A percentile compares a stretch with the other conserved stretches of the same genome.
These are phyloP conservation scores for Campoplex nolae DNA, from an alignment of 2,888 invertebrate species.

Conservation along the genomic window DNA sequence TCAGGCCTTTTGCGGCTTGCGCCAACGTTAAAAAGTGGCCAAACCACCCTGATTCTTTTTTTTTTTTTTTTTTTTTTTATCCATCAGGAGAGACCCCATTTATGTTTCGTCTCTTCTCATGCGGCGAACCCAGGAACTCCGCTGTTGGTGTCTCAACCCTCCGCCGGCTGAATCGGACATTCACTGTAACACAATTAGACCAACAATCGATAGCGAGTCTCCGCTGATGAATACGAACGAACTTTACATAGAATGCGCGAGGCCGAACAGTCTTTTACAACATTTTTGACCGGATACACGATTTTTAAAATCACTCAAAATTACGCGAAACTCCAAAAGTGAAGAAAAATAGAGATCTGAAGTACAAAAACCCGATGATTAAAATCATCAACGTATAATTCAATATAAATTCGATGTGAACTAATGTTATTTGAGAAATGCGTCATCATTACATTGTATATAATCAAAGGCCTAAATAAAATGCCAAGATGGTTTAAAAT, in stretches of 20 bases:
- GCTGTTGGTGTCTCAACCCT: slow-evolving; percentile 72
- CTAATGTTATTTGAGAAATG: neutral
- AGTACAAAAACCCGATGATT: neutral
- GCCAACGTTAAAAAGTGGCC: slow-evolving; percentile 79
- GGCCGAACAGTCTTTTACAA: neutral
- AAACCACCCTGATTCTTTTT: slow-evolving; percentile 77
- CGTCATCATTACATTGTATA: neutral
- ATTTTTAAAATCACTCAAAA: slow-evolving; percentile 61
- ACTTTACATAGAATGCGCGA: slow-evolving; percentile 56
- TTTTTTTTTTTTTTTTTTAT: slow-evolving; percentile 77
- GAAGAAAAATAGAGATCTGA: neutral
- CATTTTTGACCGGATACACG: slow-evolving; percentile 51
- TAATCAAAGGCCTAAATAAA: neutral
- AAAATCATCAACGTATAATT: neutral
- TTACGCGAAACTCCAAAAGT: neutral
- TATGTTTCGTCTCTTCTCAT: slow-evolving; percentile 73
- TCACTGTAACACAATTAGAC: slow-evolving; percentile 84
- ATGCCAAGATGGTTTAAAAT: slow-evolving; percentile 74
- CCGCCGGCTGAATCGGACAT: slow-evolving; percentile 81
- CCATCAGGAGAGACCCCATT: slow-evolving; percentile 79
- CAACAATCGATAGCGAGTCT: slow-evolving; percentile 82
- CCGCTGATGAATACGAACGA: slow-evolving; percentile 80
- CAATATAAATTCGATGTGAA: too few relatives aligned
- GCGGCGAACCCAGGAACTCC: slow-evolving; percentile 67
- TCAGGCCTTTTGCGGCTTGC: slow-evolving; percentile 49